Evolutionary conservation across 2,113 vertebrate genomes (phyloP).

Genomic region (Aythya baeri): DNA sequence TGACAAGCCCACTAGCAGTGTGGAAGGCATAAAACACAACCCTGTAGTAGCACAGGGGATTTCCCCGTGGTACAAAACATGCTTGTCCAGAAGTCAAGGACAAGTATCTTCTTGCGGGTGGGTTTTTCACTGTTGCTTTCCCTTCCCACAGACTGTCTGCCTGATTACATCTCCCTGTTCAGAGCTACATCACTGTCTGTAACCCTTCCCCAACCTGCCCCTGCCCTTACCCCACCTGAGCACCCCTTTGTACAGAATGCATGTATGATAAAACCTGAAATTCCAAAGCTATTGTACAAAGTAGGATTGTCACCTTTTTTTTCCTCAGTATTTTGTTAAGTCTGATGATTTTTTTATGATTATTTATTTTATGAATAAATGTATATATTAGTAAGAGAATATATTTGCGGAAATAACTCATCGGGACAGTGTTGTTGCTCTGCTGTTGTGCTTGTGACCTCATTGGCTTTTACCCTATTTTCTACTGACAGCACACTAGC

Average conservation of each 20-base stretch:
- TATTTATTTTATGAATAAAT: conserved; percentile 92
- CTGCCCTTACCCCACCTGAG: conserved; percentile 5
- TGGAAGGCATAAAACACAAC: conserved; percentile 9
- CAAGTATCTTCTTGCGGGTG: conserved; percentile 53
- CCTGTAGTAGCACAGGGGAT: conserved; percentile 16
- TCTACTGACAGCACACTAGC: conserved; percentile 83
- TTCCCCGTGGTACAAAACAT: background rate
- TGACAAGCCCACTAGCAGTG: conserved; percentile 43
- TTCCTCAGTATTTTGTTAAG: conserved; percentile 75
- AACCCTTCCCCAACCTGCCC: conserved; percentile 12
- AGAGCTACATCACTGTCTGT: conserved; percentile 47
- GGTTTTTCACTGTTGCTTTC: background rate
- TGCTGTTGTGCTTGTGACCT: conserved; percentile 84
- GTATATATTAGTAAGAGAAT: conserved; percentile 93
- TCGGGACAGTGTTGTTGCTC: conserved; percentile 80
- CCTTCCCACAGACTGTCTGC: conserved; percentile 55
- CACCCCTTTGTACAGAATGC: conserved; percentile 67
- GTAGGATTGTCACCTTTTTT: conserved; percentile 74
- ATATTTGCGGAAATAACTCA: conserved; percentile 86
- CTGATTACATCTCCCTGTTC: conserved; percentile 30
- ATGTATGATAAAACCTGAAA: conserved; percentile 75
- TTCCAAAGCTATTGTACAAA: conserved; percentile 92
- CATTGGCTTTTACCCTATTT: conserved; percentile 77
- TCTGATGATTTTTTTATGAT: conserved; percentile 85
- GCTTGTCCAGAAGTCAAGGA: conserved; percentile 30